phyloP scores from a whole-genome alignment of 2,113 vertebrate species.

The Brachypteracias leptosomus region DNA sequence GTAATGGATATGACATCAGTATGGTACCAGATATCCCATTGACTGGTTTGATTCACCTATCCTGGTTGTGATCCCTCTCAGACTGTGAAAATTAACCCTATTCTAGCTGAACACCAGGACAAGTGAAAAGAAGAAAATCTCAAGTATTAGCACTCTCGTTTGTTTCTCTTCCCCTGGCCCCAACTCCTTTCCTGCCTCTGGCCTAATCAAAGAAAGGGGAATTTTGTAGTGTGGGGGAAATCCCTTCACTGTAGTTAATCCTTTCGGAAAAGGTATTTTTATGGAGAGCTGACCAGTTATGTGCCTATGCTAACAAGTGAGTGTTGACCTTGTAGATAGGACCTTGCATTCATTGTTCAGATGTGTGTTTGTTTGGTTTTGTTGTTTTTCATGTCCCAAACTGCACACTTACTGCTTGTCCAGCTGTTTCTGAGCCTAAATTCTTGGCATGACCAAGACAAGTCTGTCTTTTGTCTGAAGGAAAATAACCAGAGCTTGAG shows the following conservation, averaged over 20 bases:
- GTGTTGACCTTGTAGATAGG: neutral
- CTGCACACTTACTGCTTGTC: neutral
- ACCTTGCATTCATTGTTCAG: neutral
- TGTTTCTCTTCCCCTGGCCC: neutral
- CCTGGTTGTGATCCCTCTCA: no score
- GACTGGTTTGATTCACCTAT: no score
- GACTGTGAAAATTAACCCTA: no score
- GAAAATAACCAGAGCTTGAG: neutral
- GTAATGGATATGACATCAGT: no score
- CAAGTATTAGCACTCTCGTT: neutral
- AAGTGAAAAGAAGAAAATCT: neutral
- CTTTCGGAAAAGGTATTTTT: neutral
- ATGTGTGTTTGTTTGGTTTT: neutral
- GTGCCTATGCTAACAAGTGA: neutral
- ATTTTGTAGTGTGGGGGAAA: neutral
- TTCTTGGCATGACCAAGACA: no score
- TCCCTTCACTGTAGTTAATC: neutral
- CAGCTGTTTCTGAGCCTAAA: neutral
- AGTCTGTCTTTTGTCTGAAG: neutral
- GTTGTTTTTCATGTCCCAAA: neutral
- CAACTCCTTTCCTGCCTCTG: neutral
- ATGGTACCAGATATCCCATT: no score
- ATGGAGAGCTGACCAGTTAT: neutral
- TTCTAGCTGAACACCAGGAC: no score
- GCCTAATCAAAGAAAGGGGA: neutral